Evolutionary conservation across 1,140 invertebrate species (phyloP), one percentile per base, ranked within the genome.

Genomic region (Macrostomum lignano): DNA sequence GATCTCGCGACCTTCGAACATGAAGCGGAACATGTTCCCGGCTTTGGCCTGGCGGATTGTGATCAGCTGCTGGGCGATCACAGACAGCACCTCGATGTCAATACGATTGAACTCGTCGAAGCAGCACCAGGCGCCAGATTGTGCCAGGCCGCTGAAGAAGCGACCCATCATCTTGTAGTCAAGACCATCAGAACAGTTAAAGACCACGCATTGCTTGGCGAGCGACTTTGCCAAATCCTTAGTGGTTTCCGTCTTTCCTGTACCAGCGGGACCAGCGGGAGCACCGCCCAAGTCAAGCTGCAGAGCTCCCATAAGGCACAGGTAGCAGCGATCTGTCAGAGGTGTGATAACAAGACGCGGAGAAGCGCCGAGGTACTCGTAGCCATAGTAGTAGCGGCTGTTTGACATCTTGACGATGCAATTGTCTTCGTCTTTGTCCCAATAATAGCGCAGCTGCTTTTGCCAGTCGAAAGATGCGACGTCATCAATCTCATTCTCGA

Each of bases 31-130:
- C 4, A 53, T 24, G 64, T 66, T 46, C 50, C 58, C 9, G 61
- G 57, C 55, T 63, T 71, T 35, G 58, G 65, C 6, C 39, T 58
- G 56, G 15, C 49, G 44, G 35, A 60, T 60, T 2, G 55, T 58
- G 25, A 58, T 55, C 13, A 60, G 38, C 39, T 60, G 57, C 35
- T 58, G 55, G 9, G 57, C 57, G 35, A 60, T 58, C 13, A 82
- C 76, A 5, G 75, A 79, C 21, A 81, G 51, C 7, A 82, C 76
- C 55, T 79, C 75, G 38, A 82, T 74, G 40, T 81, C 73, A 26
- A 81, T 79, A 4, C 75, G 62, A 52, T 82, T 82, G 49, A 82
- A 79, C 49, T 82, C 76, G 43, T 82, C 76, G 50, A 82, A 79
- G 44, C 76, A 82, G 44, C 73, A 74, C 76, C 76, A 79, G 1